Conservation (phyloP, 2,888 invertebrate genomes). For the Ptychoptera albimana region DNA sequence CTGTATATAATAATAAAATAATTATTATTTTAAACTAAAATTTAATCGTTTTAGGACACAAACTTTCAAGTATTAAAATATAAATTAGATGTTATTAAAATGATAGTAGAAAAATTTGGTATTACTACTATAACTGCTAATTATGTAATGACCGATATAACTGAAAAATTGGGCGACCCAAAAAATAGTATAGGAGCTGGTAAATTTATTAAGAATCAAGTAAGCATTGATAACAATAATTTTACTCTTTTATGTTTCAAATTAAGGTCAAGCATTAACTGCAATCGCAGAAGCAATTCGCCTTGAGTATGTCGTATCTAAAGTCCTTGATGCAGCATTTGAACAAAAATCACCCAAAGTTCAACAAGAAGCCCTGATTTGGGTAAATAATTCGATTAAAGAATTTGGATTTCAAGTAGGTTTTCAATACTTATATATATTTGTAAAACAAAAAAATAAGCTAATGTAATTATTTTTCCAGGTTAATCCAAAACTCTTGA, state of each 20-base stretch:
- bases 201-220: too few species aligned
- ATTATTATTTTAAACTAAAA: slow-evolving; percentile 19
- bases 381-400: slow-evolving; percentile 61
- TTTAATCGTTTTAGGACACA: slow-evolving; percentile 43
- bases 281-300: slow-evolving; percentile 64
- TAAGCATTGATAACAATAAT: neutral
- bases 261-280: slow-evolving; percentile 36
- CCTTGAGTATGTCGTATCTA: slow-evolving; percentile 55
- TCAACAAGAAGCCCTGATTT: slow-evolving; percentile 67
- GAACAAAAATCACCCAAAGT: slow-evolving; percentile 85
- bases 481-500: slow-evolving; percentile 53
- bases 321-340: slow-evolving; percentile 59
- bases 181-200: slow-evolving; percentile 54
- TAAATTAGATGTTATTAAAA: slow-evolving; percentile 61
- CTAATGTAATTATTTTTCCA: slow-evolving; percentile 21
- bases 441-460: neutral
- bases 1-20: slow-evolving; percentile 3
- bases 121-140: slow-evolving; percentile 59
- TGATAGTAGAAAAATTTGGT: slow-evolving; percentile 58
- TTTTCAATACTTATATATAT: neutral
- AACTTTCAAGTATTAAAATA: slow-evolving; percentile 83
- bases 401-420: slow-evolving; percentile 59
- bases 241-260: neutral
- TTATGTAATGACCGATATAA: slow-evolving; percentile 59
- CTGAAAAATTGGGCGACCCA: slow-evolving; percentile 70